A percentile compares a stretch with the other conserved stretches of the same genome.
phyloP scores from a whole-genome alignment of 2,888 invertebrate species.

The Nomada fabriciana region DNA sequence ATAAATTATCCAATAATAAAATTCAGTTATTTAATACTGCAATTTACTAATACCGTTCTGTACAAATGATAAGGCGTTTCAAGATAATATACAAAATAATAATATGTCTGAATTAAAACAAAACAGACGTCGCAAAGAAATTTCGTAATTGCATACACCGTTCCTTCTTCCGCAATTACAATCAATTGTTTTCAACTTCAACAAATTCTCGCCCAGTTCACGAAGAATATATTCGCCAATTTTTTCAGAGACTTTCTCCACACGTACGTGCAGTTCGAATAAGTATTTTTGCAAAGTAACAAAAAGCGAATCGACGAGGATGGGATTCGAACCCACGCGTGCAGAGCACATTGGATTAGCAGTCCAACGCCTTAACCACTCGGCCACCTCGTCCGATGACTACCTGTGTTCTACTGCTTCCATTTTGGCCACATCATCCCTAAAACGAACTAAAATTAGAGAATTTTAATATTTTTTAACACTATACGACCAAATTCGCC shows the following conservation, averaged over 20 bases:
- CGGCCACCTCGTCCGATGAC: constrained; percentile 81
- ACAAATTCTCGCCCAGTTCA: no score
- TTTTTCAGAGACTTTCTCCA: constrained; percentile 4
- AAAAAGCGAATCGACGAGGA: constrained; percentile 80
- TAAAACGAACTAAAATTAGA: neutral
- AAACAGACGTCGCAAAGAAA: no score
- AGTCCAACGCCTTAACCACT: constrained; percentile 85
- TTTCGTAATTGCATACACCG: no score
- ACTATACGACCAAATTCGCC: no score
- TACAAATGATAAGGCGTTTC: no score
- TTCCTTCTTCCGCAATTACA: no score
- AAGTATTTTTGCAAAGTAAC: constrained; percentile 11
- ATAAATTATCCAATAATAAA: no score
- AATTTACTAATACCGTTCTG: no score
- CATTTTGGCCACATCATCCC: neutral
- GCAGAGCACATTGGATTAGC: constrained; percentile 85
- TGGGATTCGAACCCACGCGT: constrained; percentile 85
- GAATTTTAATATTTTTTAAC: neutral
- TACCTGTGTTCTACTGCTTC: neutral
- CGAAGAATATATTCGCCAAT: neutral
- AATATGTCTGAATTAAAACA: no score
- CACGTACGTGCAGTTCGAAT: neutral
- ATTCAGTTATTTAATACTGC: no score
- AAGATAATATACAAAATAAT: no score
- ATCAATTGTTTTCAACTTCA: no score